Base-by-base conservation (phyloP, 2,113 vertebrate genomes). In the Delphinus delphis region DNA sequence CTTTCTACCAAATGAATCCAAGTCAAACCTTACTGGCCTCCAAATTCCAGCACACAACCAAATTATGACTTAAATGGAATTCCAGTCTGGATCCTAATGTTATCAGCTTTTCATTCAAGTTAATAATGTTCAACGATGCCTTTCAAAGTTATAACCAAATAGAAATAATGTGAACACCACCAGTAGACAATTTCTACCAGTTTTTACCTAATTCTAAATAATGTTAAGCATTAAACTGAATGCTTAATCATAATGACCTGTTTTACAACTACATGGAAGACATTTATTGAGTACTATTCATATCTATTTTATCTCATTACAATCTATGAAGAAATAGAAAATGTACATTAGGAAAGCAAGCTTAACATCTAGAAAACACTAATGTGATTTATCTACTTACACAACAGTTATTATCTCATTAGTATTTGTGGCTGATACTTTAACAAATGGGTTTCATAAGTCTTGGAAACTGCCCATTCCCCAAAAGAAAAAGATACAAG, bases 61-160 rank as follows among this genome's bases (percentile, higher is more conserved):
- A 88, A 94, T 28, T 95, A 12, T 81, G 5, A 86, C 20, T 68
- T 82, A 62, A 84, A 73, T 47, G 53, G 33, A 89, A 95, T 70
- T 90, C n/a, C 25, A 80, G 41, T 73, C 33, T 23, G 5, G 36
- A 79, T 89, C 25, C 63, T 85, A 38, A 96, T 36, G 26, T 70
- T 53, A 63, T 10, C 47, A 77, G 83, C 33, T 65, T 88, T 80
- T 73, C 55, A 60, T 47, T 58, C 36, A 90, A 28, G 47, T 76
- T 81, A 67, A 17, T 60, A 88, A 84, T 85, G 33, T 65, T 87
- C 47, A 93, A 81, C 15, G 88, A 63, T 77, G 13, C 21, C 65
- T 74, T 89, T 80, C 63, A 79, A 85, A 94, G 31, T 94, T 55
- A 89, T 71, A 97, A 88, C 36, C 68, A 92, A 91, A 79, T 4